phyloP scores from a whole-genome alignment of 2,888 invertebrate species.

The Julus scandinavius region DNA sequence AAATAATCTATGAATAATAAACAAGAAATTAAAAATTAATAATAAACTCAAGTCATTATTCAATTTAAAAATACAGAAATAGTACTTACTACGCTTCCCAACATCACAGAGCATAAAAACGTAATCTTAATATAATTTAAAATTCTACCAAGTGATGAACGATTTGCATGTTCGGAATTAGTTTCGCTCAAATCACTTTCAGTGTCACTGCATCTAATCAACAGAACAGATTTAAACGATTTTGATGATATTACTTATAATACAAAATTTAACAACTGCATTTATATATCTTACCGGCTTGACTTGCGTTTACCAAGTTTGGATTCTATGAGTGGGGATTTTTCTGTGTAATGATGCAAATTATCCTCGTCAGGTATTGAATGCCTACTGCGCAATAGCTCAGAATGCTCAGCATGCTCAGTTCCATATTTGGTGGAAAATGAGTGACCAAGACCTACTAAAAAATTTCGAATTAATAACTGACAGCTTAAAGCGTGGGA shows the following conservation, averaged over 20 bases:
- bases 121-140: constrained; percentile 48
- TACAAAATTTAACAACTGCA: not conserved
- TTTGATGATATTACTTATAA: not conserved
- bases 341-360: constrained; percentile 38
- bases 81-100: constrained; percentile 53
- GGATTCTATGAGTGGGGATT: constrained; percentile 16
- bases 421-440: constrained; percentile 43
- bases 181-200: constrained; percentile 47
- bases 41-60: not conserved
- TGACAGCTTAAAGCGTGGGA: not conserved
- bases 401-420: constrained; percentile 9
- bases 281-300: not conserved
- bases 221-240: not conserved
- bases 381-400: not conserved
- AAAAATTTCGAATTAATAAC: not conserved
- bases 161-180: not conserved
- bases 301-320: not conserved
- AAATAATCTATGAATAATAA: constrained; percentile 46
- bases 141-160: not conserved
- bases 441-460: not conserved
- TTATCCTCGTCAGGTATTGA: constrained; percentile 15
- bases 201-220: constrained; percentile 48
- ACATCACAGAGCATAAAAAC: constrained; percentile 50
- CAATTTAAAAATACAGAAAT: not conserved
- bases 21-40: not conserved